phyloP scores from a whole-genome alignment of 2,113 vertebrate genomes.

The Saimiri boliviensis region DNA sequence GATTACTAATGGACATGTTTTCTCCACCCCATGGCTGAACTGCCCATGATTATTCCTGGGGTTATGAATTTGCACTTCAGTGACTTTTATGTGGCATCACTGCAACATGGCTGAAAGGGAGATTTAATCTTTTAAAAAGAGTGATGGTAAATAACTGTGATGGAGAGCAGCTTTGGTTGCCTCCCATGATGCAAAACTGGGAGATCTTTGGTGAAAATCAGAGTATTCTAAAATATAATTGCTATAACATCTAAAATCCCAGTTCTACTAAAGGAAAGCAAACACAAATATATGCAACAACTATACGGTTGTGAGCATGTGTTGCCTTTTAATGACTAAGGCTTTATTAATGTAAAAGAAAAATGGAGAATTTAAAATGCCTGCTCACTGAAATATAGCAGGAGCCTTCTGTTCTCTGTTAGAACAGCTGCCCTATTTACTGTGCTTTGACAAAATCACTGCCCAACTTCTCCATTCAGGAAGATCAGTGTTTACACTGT shows the following conservation, averaged over 20 bases:
- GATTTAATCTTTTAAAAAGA: not conserved
- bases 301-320: not conserved
- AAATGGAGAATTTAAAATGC: conserved; percentile 47
- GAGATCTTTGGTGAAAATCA: conserved; percentile 47
- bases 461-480: conserved; percentile 52
- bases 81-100: not conserved
- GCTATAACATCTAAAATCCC: not conserved
- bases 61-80: not conserved
- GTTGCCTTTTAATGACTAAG: conserved; percentile 61
- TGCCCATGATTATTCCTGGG: not conserved
- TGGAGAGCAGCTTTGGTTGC: not conserved
- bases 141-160: not conserved
- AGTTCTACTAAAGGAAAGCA: not conserved
- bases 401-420: conserved; percentile 65
- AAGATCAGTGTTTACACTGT: conserved; percentile 64
- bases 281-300: conserved; percentile 1
- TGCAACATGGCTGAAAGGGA: conserved; percentile 5
- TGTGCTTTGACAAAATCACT: conserved; percentile 53
- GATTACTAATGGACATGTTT: not conserved
- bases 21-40: not conserved
- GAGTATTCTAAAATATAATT: not conserved
- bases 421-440: conserved; percentile 66
- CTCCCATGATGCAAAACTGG: not conserved
- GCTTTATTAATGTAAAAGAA: conserved; percentile 54
- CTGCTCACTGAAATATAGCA: conserved; percentile 62